phyloP scores from a whole-genome alignment of 92 coral and sea anemone species.

The Diadumene lineata region DNA sequence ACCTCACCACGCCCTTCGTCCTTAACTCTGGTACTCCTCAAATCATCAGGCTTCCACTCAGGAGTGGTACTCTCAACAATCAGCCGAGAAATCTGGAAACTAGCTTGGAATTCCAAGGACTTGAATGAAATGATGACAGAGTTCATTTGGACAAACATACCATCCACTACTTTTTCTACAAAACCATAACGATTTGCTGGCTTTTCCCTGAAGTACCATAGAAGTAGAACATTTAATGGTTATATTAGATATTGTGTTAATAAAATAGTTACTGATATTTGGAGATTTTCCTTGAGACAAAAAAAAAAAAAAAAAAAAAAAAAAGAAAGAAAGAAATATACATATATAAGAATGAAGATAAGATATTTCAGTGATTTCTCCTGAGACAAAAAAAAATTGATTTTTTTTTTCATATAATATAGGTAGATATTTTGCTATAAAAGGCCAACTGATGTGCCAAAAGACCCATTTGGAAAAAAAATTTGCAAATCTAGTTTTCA shows the following conservation, averaged over 20 bases:
- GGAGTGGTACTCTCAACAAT: conserved; percentile 89
- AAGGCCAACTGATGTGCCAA: too few relatives aligned
- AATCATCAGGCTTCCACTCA: conserved; percentile 83
- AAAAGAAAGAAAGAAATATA: too few relatives aligned
- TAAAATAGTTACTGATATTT: background rate
- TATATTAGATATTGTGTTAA: background rate
- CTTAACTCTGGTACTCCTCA: conserved; percentile 85
- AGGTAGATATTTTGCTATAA: too few relatives aligned
- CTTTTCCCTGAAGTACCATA: conserved; percentile 63
- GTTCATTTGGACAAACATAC: conserved; percentile 97
- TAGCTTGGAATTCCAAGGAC: conserved; percentile 85
- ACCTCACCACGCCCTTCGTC: conserved; percentile 89
- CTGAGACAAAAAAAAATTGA: too few relatives aligned
- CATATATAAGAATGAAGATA: too few relatives aligned
- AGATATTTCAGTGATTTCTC: too few relatives aligned
- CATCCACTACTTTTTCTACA: conserved; percentile 98
- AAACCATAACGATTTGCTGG: conserved; percentile 92
- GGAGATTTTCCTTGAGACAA: background rate
- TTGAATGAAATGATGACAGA: conserved; percentile 90
- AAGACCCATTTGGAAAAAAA: too few relatives aligned
- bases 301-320: too few relatives aligned
- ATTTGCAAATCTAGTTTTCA: too few relatives aligned
- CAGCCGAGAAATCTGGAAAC: conserved; percentile 92
- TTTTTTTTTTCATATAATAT: too few relatives aligned
- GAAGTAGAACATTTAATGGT: background rate